These are phyloP conservation scores for Cottoperca gobio DNA, from an alignment of 2,797 vertebrate species.

Conservation along the genomic window DNA sequence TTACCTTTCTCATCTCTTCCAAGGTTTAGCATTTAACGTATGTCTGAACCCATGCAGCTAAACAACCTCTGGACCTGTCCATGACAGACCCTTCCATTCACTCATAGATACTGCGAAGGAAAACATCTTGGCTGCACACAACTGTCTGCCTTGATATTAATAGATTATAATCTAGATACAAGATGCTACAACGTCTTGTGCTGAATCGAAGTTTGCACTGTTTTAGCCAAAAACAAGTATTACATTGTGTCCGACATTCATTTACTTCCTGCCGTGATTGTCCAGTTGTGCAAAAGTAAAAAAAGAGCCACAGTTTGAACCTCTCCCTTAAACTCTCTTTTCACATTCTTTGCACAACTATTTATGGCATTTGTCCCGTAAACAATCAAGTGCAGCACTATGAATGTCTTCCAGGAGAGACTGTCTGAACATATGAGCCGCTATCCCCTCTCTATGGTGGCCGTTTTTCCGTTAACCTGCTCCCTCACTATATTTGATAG, in stretches of 20 bases:
- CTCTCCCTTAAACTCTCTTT: not conserved
- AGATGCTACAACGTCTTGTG: not conserved
- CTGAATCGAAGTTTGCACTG: not conserved
- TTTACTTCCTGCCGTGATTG: not conserved
- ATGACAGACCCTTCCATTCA: constrained; percentile 65
- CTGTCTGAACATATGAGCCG: not conserved
- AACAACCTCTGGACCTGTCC: constrained; percentile 66
- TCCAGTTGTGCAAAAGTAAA: not conserved
- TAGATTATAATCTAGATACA: constrained; percentile 11
- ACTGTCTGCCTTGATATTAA: constrained; percentile 1
- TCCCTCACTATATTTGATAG: not conserved
- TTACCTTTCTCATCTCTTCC: constrained; percentile 72
- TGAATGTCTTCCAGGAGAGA: not conserved
- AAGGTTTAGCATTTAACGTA: constrained; percentile 76
- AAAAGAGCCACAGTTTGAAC: not conserved
- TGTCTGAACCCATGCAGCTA: constrained; percentile 69
- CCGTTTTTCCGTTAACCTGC: not conserved
- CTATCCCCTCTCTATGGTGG: not conserved
- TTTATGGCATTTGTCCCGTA: not conserved
- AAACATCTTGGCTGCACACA: constrained; percentile 34
- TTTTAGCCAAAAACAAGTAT: constrained; percentile 2
- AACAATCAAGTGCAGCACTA: not conserved
- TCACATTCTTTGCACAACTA: not conserved
- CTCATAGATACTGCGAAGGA: constrained; percentile 47
- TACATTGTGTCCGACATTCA: not conserved